These are phyloP conservation scores for Deilephila elpenor DNA, from an alignment of 2,888 invertebrate genomes.

Conservation along the genomic window DNA sequence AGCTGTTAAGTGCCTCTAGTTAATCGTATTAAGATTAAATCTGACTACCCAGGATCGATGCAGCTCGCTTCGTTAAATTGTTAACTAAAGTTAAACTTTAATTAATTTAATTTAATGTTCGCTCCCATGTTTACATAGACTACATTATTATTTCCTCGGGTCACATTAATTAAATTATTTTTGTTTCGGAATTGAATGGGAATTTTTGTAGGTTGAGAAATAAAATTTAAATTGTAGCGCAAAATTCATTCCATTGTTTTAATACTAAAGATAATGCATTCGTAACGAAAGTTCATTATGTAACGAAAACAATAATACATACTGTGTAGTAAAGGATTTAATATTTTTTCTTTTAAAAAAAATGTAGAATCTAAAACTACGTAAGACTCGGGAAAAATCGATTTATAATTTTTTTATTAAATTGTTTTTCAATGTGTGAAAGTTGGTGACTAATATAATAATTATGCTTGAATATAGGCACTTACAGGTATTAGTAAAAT, in stretches of 20 bases:
- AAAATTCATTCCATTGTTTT: not conserved
- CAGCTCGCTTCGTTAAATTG: not conserved
- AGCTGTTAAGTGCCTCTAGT: conserved; percentile 33
- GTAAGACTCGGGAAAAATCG: no score
- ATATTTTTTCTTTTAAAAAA: no score
- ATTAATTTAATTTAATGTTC: conserved; percentile 4
- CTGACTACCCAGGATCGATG: conserved; percentile 5
- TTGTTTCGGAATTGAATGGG: not conserved
- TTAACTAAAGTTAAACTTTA: conserved; percentile 8
- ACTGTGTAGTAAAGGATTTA: no score
- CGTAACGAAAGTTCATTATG: no score
- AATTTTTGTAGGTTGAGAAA: not conserved
- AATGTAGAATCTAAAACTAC: no score
- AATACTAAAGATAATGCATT: no score
- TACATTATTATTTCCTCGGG: not conserved
- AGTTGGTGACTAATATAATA: no score
- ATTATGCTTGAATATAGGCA: no score
- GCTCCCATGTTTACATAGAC: conserved; percentile 3
- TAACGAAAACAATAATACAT: no score
- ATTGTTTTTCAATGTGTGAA: no score
- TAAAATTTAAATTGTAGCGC: not conserved
- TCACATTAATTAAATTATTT: not conserved
- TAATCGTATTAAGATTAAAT: conserved; percentile 24
- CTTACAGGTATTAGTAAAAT: no score
- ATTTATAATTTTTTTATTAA: no score